Percentiles rank a stretch among this genome's conserved stretches.
Evolutionary conservation across 2,797 vertebrate genomes (phyloP).

Genomic region (Siniperca obscura): DNA sequence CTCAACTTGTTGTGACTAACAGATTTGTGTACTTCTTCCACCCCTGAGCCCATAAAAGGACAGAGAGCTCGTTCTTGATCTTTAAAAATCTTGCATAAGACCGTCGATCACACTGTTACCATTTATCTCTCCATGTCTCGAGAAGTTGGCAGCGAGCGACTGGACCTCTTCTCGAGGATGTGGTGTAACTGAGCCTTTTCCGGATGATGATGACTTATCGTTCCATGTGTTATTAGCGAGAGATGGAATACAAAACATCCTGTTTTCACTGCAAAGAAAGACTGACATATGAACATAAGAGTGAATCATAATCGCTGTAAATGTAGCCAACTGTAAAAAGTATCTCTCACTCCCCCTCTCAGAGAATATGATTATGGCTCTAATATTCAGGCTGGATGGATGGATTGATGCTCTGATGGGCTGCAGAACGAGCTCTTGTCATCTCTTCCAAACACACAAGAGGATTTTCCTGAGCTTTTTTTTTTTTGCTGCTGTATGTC

Average conservation of each 20-base stretch:
- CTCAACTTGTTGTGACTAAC: constrained; percentile 27
- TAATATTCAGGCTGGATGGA: constrained; percentile 46
- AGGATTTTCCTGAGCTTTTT: constrained; percentile 2
- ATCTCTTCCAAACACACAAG: constrained; percentile 10
- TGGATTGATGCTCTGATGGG: constrained; percentile 32
- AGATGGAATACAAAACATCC: constrained; percentile 56
- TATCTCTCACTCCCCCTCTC: constrained; percentile 53
- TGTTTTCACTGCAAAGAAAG: constrained; percentile 64
- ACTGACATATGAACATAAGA: constrained; percentile 62
- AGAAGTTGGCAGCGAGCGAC: constrained; percentile 42
- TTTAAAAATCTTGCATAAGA: constrained; percentile 39
- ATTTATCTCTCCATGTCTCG: constrained; percentile 24
- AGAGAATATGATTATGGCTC: constrained; percentile 46
- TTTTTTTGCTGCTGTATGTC: neutral
- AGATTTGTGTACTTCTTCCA: constrained; percentile 21
- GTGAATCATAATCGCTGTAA: constrained; percentile 68
- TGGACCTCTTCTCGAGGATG: constrained; percentile 29
- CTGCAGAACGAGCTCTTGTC: constrained; percentile 14
- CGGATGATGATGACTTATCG: constrained; percentile 51
- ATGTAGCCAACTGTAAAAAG: constrained; percentile 61
- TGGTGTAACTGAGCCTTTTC: constrained; percentile 32
- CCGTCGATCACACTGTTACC: constrained; percentile 28
- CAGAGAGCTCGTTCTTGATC: constrained; percentile 39
- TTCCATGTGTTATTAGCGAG: constrained; percentile 54
- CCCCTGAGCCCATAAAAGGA: constrained; percentile 28